These are phyloP conservation scores for Eretmocerus hayati DNA, from an alignment of 2,888 invertebrate species.

Conservation along the genomic window DNA sequence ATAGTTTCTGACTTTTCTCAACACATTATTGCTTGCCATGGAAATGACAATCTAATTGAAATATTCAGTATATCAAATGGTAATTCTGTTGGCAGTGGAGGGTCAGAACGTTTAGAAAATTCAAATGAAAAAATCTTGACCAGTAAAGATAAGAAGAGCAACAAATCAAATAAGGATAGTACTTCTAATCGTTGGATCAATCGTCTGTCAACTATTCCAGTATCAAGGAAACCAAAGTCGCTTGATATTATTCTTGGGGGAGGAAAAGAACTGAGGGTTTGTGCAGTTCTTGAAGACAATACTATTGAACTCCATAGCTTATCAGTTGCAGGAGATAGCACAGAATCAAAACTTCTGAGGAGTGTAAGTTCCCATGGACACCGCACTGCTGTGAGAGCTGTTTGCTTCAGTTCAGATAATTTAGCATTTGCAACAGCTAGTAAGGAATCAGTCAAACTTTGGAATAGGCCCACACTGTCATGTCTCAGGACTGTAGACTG, in stretches of 20 bases:
- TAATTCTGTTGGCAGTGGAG: conserved; percentile 63
- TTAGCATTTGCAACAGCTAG: conserved; percentile 81
- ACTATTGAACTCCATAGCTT: conserved; percentile 64
- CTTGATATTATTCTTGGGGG: conserved; percentile 64
- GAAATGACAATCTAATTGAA: conserved; percentile 75
- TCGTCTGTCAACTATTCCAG: conserved; percentile 53
- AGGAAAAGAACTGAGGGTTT: conserved; percentile 64
- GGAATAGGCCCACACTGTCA: conserved; percentile 68
- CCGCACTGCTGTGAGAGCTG: conserved; percentile 77
- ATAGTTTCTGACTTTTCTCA: conserved; percentile 67
- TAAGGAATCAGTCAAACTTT: conserved; percentile 82
- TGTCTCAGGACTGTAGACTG: conserved; percentile 59
- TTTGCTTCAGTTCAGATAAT: conserved; percentile 88
- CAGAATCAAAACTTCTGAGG: conserved; percentile 56
- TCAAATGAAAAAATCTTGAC: background rate
- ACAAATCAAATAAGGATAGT: conserved; percentile 13
- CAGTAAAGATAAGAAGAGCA: conserved; percentile 8
- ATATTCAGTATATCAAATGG: conserved; percentile 73
- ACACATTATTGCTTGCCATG: conserved; percentile 72
- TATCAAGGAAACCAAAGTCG: conserved; percentile 62
- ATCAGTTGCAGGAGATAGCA: conserved; percentile 49
- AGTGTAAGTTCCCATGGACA: conserved; percentile 74
- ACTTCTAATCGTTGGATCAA: too few species aligned
- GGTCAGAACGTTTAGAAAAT: conserved; percentile 74
- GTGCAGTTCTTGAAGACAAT: conserved; percentile 65